phyloP scores from a whole-genome alignment of 2,888 invertebrate species.

The Leucophora obtusa region DNA sequence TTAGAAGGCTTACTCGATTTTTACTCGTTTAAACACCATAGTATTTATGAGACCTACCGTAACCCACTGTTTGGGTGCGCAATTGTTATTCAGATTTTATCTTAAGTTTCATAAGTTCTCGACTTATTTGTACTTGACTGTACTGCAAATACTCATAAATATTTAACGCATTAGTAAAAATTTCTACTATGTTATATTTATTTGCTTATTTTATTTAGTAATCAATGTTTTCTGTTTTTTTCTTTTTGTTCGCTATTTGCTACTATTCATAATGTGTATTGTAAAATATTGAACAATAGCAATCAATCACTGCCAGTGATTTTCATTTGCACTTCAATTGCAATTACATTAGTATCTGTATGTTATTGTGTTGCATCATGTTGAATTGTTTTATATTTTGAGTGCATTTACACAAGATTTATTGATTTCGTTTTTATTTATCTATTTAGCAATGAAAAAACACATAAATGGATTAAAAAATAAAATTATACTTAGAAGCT shows the following conservation, averaged over 20 bases:
- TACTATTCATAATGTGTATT: constrained; percentile 9
- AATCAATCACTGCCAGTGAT: constrained; percentile 60
- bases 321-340: constrained; percentile 54
- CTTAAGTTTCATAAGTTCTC: too few relatives aligned
- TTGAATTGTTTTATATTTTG: constrained; percentile 46
- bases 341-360: constrained; percentile 52
- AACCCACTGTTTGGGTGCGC: too few relatives aligned
- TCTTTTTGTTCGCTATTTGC: not conserved
- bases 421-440: constrained; percentile 51
- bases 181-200: too few relatives aligned
- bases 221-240: not conserved
- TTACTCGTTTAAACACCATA: too few relatives aligned
- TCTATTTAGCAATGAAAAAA: constrained; percentile 37
- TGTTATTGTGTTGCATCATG: constrained; percentile 31
- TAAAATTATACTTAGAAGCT: not conserved
- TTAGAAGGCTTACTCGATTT: too few relatives aligned
- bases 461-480: constrained; percentile 16
- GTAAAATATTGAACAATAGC: constrained; percentile 46
- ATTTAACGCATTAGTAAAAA: too few relatives aligned
- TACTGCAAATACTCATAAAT: too few relatives aligned
- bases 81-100: too few relatives aligned
- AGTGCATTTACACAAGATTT: constrained; percentile 52
- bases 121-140: too few relatives aligned
- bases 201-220: not conserved
- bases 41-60: too few relatives aligned